phyloP scores from a whole-genome alignment of 2,797 vertebrate species.

The Lacerta bilineata region DNA sequence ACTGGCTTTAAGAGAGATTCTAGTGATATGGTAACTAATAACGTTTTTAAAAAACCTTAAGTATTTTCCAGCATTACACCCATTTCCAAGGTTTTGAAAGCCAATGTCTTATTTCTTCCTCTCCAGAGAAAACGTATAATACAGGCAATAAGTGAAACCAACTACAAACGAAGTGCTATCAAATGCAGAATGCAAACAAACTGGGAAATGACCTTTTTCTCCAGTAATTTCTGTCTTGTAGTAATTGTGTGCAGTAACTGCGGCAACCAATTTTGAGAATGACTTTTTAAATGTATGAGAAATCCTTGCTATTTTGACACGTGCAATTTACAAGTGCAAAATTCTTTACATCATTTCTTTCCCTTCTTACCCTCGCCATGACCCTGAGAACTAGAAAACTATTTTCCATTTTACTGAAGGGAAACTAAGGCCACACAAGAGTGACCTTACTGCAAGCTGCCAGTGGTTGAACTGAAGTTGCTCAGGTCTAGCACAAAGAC shows the following conservation, averaged over 20 bases:
- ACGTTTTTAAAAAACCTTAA: conserved; percentile 51
- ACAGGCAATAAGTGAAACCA: conserved; percentile 43
- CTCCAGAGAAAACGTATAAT: conserved; percentile 38
- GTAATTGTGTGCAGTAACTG: neutral
- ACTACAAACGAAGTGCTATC: conserved; percentile 29
- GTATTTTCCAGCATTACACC: conserved; percentile 53
- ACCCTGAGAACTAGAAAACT: neutral
- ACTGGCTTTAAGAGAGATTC: conserved; percentile 63
- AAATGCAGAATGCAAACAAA: conserved; percentile 28
- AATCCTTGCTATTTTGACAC: neutral
- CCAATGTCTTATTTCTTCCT: conserved; percentile 28
- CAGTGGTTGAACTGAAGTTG: neutral
- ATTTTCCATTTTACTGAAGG: neutral
- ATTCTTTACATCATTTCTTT: neutral
- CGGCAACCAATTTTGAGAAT: conserved; percentile 30
- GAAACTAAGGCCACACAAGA: neutral
- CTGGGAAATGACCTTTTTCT: conserved; percentile 35
- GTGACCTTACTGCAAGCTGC: neutral
- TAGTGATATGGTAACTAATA: conserved; percentile 63
- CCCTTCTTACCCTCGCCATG: neutral
- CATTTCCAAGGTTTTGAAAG: conserved; percentile 11
- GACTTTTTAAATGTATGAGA: neutral
- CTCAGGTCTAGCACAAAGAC: neutral
- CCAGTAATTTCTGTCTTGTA: conserved; percentile 18
- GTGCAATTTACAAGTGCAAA: neutral